Evolutionary conservation across 2,797 vertebrate species (phyloP).

Genomic region (Onychomys arenicola): DNA sequence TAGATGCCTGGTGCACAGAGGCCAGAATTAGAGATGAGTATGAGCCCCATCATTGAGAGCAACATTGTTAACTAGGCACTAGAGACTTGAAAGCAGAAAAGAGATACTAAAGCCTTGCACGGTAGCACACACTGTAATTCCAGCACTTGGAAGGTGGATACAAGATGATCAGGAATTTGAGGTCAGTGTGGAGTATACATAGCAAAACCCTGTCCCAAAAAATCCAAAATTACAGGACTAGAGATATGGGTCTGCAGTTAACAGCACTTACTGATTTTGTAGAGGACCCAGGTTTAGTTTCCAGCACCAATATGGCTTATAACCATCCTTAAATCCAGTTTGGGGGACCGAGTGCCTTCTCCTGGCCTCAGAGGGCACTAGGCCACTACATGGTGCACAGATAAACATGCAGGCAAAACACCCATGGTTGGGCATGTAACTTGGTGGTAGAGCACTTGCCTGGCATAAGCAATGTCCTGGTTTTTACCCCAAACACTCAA

Average conservation of each 20-base stretch:
- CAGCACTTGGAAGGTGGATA: not conserved
- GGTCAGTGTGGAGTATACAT: not conserved
- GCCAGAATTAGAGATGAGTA: not conserved
- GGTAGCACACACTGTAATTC: not conserved
- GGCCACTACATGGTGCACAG: not conserved
- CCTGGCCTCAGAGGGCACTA: not conserved
- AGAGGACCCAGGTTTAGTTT: not conserved
- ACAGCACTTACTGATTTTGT: not conserved
- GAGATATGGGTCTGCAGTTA: not conserved
- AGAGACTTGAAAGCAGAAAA: conserved; percentile 23
- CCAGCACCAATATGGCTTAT: not conserved
- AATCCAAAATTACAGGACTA: not conserved
- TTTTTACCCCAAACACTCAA: not conserved
- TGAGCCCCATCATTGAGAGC: not conserved
- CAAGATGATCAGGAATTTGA: not conserved
- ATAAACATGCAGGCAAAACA: not conserved
- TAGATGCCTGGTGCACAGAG: not conserved
- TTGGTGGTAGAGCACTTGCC: not conserved
- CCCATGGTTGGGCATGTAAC: not conserved
- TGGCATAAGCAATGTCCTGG: not conserved
- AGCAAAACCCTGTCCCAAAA: not conserved
- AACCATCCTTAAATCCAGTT: not conserved
- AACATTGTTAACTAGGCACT: not conserved
- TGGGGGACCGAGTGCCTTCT: not conserved
- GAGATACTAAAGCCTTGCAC: not conserved